Conservation (phyloP, 2,888 invertebrate genomes). For the Synergus gifuensis region DNA sequence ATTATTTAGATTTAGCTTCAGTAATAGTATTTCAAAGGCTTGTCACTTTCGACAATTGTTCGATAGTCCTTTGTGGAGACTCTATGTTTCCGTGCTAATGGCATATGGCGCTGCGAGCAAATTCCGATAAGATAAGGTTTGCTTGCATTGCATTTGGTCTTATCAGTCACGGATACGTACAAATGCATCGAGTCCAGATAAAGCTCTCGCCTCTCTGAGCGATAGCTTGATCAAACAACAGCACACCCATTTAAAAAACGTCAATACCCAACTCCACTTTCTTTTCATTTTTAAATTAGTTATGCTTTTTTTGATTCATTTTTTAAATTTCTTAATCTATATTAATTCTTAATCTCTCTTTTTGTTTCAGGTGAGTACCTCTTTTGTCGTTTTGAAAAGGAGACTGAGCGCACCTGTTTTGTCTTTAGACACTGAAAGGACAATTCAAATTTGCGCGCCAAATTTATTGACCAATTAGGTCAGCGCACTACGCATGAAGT, state of each 20-base stretch:
- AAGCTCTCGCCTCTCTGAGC: conserved; percentile 43
- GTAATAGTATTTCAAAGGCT: not conserved
- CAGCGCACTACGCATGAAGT: too few relatives aligned
- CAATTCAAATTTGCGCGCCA: too few relatives aligned
- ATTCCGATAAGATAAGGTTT: conserved; percentile 71
- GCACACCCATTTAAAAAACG: not conserved
- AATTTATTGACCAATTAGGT: too few relatives aligned
- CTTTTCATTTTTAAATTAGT: not conserved
- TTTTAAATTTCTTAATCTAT: not conserved
- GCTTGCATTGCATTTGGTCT: conserved; percentile 63
- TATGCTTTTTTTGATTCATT: too few relatives aligned
- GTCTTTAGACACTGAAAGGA: too few relatives aligned
- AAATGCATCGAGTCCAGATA: conserved; percentile 51
- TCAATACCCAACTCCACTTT: not conserved
- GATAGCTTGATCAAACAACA: conserved; percentile 45
- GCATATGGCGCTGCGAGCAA: conserved; percentile 63
- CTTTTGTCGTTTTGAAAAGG: not conserved
- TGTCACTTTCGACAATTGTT: conserved; percentile 54
- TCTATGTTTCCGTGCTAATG: conserved; percentile 66
- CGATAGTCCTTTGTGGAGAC: conserved; percentile 60
- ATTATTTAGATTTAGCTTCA: too few relatives aligned
- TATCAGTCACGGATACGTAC: conserved; percentile 60
- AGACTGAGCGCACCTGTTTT: too few relatives aligned
- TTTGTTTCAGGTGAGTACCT: conserved; percentile 3
- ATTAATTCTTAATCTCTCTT: too few relatives aligned